Evolutionary conservation across 2,797 vertebrate species (phyloP).

Genomic region (Micropoecilia bifurca): DNA sequence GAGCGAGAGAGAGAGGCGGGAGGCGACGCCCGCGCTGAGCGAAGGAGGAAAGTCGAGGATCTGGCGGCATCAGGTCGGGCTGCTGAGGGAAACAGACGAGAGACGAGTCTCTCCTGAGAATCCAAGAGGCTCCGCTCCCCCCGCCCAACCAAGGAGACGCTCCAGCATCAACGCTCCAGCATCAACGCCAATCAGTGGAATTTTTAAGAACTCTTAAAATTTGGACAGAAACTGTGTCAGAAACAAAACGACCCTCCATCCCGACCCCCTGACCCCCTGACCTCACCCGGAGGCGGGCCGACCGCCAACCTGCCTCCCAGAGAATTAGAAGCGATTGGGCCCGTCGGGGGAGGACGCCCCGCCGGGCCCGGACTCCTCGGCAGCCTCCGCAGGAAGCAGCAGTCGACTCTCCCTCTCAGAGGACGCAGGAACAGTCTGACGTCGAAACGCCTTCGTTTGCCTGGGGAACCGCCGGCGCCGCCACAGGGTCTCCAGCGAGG

Average conservation of each 20-base stretch:
- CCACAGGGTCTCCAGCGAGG: constrained; percentile 80
- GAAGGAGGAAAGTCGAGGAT: constrained; percentile 69
- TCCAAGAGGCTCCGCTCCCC: constrained; percentile 71
- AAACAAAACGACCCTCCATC: constrained; percentile 66
- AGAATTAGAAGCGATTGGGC: constrained; percentile 63
- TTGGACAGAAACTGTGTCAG: constrained; percentile 47
- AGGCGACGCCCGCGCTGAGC: constrained; percentile 66
- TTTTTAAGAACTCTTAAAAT: constrained; percentile 70
- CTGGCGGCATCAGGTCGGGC: constrained; percentile 84
- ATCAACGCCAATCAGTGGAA: constrained; percentile 46
- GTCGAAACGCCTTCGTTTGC: constrained; percentile 72
- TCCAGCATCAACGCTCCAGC: constrained; percentile 45
- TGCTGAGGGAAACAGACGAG: constrained; percentile 76
- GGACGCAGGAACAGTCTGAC: constrained; percentile 71
- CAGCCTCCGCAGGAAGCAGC: constrained; percentile 65
- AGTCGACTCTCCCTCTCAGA: constrained; percentile 60
- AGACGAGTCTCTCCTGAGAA: constrained; percentile 70
- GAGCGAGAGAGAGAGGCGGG: constrained; percentile 77
- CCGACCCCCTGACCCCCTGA: constrained; percentile 42
- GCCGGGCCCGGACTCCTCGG: constrained; percentile 57
- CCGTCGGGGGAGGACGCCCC: constrained; percentile 55
- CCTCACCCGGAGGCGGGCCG: constrained; percentile 78
- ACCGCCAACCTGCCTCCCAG: constrained; percentile 52
- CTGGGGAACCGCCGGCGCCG: constrained; percentile 78
- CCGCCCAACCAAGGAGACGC: too few species aligned